A percentile compares a stretch with the other conserved stretches of the same genome.
Evolutionary conservation across 2,888 invertebrate species (phyloP).

Genomic region (Cyclophora albipunctata): DNA sequence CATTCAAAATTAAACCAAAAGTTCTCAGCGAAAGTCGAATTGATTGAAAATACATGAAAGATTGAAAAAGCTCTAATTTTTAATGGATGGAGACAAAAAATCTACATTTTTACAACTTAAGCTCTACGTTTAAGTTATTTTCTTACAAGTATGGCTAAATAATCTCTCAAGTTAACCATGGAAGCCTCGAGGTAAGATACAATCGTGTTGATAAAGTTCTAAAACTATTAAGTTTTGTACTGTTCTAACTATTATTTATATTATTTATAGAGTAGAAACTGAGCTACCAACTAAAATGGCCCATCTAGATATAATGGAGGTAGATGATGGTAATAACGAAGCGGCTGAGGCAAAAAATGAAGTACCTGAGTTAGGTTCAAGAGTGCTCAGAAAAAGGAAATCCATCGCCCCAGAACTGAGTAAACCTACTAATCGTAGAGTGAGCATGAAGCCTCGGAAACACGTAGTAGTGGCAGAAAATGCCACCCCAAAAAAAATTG

Average conservation of each 20-base stretch:
- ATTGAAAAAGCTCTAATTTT: no score
- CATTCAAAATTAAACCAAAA: no score
- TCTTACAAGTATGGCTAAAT: no score
- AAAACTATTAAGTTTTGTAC: no score
- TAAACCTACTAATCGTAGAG: conserved; percentile 61
- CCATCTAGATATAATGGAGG: conserved; percentile 63
- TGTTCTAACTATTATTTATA: no score
- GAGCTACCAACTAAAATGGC: conserved; percentile 67
- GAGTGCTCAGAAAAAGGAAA: conserved; percentile 59
- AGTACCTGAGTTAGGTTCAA: conserved; percentile 32
- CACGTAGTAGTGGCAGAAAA: conserved; percentile 48
- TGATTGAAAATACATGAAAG: no score
- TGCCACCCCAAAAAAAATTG: conserved; percentile 61
- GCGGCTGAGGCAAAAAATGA: conserved; percentile 24
- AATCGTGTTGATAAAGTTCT: no score
- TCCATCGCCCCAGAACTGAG: conserved; percentile 44
- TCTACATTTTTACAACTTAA: no score
- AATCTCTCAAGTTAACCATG: conserved; percentile 21
- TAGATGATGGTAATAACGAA: conserved; percentile 32
- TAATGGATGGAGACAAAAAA: no score
- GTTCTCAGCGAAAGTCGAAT: no score
- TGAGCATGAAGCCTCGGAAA: conserved; percentile 66
- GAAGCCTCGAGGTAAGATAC: conserved; percentile 37
- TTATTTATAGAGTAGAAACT: conserved; percentile 41
- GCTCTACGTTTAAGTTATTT: no score